These are phyloP conservation scores for Colletes gigas DNA, from an alignment of 1,140 invertebrate species.

Conservation along the genomic window DNA sequence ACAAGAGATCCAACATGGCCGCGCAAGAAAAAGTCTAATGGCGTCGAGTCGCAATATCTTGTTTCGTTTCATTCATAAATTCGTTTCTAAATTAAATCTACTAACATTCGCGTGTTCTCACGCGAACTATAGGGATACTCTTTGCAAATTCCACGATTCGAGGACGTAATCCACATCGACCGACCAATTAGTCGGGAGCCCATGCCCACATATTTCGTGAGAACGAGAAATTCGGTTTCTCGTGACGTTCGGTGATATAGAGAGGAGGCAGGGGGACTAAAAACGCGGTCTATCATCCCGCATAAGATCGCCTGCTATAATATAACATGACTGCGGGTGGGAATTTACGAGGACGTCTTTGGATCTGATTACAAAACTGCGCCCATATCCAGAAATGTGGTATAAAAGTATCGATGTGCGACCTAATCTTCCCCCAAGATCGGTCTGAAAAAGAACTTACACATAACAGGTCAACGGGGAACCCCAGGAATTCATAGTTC, in stretches of 20 bases:
- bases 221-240: constrained; percentile 67
- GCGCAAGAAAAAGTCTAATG: too few species aligned
- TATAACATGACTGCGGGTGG: constrained; percentile 62
- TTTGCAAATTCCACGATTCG: neutral
- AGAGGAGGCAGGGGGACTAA: constrained; percentile 36
- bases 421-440: constrained; percentile 24
- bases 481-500: neutral
- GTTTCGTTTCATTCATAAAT: too few species aligned
- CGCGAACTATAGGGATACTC: neutral
- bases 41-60: too few species aligned
- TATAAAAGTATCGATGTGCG: neutral
- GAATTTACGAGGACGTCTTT: constrained; percentile 60
- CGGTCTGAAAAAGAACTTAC: neutral
- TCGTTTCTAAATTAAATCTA: too few species aligned
- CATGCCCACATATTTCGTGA: constrained; percentile 71
- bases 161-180: neutral
- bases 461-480: neutral
- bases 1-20: too few species aligned
- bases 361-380: constrained; percentile 59
- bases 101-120: constrained; percentile 9
- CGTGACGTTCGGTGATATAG: constrained; percentile 49
- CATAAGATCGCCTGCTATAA: constrained; percentile 61
- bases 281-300: constrained; percentile 64
- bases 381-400: constrained; percentile 51
- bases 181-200: constrained; percentile 33